A percentile compares a stretch with the other conserved stretches of the same genome.
phyloP scores from a whole-genome alignment of 2,888 invertebrate species.

The Agapostemon virescens region DNA sequence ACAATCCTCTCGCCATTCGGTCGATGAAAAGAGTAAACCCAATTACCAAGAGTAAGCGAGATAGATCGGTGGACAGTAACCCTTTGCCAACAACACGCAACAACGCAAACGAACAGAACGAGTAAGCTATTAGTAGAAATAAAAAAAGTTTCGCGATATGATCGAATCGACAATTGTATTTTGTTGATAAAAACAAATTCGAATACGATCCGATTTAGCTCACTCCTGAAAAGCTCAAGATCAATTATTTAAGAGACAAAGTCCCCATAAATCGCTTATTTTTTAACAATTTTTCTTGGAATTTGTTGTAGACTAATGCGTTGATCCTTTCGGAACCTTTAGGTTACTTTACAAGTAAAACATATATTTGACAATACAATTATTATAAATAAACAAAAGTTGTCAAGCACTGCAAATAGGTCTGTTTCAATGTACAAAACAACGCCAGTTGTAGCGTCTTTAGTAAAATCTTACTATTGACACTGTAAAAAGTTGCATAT shows the following conservation, averaged over 20 bases:
- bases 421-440: no score
- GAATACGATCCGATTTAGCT: neutral
- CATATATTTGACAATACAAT: neutral
- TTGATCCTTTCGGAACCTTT: neutral
- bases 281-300: neutral
- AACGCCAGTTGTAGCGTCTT: no score
- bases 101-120: neutral
- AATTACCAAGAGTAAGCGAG: neutral
- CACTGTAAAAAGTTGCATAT: no score
- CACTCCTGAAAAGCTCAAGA: neutral
- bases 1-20: neutral
- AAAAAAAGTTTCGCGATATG: neutral
- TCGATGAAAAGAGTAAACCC: neutral
- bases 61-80: neutral
- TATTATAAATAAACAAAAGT: neutral
- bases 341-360: neutral
- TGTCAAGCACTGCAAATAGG: no score
- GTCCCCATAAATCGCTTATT: no score
- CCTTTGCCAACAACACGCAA: neutral
- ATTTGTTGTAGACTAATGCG: neutral
- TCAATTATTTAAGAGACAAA: neutral
- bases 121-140: neutral
- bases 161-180: neutral
- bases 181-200: neutral
- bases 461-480: no score